Percentiles rank a stretch among this genome's conserved stretches.
Conservation (phyloP, 1,140 invertebrate genomes). For the Cardiocondyla obscurior region DNA sequence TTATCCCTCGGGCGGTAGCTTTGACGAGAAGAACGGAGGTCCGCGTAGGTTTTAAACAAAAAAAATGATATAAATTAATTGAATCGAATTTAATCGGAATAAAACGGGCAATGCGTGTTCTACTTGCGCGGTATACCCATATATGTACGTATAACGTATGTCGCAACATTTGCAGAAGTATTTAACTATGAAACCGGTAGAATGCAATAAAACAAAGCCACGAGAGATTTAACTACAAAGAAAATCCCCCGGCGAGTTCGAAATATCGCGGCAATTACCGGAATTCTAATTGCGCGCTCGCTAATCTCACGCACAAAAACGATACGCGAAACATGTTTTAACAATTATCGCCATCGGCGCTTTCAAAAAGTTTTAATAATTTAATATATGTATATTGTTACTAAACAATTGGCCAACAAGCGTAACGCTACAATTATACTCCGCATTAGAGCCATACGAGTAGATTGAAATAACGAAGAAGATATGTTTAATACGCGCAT, state of each 20-base stretch:
- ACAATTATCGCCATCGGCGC: neutral
- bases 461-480: neutral
- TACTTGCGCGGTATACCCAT: neutral
- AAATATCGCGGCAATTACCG: slow-evolving; percentile 36
- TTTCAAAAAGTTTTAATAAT: neutral
- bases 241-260: neutral
- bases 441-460: neutral
- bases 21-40: slow-evolving; percentile 32
- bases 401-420: neutral
- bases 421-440: neutral
- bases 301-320: neutral
- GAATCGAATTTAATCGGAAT: slow-evolving; percentile 54
- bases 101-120: slow-evolving; percentile 36
- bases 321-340: neutral
- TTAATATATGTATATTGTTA: neutral
- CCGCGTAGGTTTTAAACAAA: slow-evolving; percentile 33
- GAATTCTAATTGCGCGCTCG: slow-evolving; percentile 22
- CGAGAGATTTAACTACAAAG: slow-evolving; percentile 22
- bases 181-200: slow-evolving; percentile 18
- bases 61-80: slow-evolving; percentile 54
- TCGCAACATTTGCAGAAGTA: slow-evolving; percentile 12
- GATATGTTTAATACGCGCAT: neutral
- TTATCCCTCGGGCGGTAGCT: slow-evolving; percentile 33
- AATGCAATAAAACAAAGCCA: slow-evolving; percentile 19
- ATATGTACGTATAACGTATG: slow-evolving; percentile 7